These are phyloP conservation scores for Syritta pipiens DNA, from an alignment of 2,888 invertebrate genomes.

Conservation along the genomic window DNA sequence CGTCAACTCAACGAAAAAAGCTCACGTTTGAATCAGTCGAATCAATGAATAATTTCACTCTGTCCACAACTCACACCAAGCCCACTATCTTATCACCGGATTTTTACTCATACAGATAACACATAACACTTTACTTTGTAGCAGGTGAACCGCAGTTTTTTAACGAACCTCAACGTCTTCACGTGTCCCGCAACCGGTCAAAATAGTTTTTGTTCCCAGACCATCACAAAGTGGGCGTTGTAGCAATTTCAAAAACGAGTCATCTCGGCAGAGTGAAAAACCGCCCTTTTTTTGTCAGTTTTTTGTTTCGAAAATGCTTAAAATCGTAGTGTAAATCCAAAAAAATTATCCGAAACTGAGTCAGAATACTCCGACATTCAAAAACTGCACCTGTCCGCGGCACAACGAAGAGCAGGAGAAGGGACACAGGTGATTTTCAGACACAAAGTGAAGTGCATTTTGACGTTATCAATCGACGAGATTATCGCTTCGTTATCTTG, in stretches of 20 bases:
- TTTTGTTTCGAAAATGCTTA: background rate
- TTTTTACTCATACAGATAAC: slow-evolving; percentile 47
- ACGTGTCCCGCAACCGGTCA: slow-evolving; percentile 31
- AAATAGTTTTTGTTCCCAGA: slow-evolving; percentile 6
- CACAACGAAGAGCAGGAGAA: too few relatives aligned
- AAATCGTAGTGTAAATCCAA: too few relatives aligned
- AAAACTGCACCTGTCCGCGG: too few relatives aligned
- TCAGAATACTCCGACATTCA: too few relatives aligned
- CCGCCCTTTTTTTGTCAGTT: too few relatives aligned
- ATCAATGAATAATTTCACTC: slow-evolving; percentile 20
- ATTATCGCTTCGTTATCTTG: too few relatives aligned
- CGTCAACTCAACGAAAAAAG: too few relatives aligned
- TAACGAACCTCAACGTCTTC: slow-evolving; percentile 43
- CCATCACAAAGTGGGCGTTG: slow-evolving; percentile 34
- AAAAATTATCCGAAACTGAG: slow-evolving; percentile 3
- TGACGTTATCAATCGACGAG: too few relatives aligned
- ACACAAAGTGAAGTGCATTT: too few relatives aligned
- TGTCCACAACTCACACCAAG: too few relatives aligned
- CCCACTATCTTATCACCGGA: slow-evolving; percentile 54
- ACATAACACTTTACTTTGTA: slow-evolving; percentile 39
- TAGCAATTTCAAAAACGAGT: background rate
- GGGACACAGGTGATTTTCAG: too few relatives aligned
- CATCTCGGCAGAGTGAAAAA: too few relatives aligned
- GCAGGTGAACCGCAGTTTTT: slow-evolving; percentile 63
- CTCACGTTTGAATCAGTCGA: slow-evolving; percentile 17